Base-by-base conservation (phyloP, 2,888 invertebrate genomes). In the Trypoxylon attenuatum region DNA sequence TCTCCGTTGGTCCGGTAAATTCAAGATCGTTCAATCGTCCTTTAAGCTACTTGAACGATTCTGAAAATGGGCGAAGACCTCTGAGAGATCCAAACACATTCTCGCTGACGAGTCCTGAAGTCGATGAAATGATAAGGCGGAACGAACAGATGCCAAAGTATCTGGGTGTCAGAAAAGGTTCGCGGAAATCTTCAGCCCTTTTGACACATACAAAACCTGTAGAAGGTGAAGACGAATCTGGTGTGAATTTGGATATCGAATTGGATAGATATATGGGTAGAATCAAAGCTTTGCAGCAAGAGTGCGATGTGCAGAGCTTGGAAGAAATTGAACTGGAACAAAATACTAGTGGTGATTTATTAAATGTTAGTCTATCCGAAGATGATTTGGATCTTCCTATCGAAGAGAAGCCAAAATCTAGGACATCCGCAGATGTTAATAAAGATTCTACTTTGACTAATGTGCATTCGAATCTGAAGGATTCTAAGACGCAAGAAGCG, bases 331-430 rank as follows among this genome's bases (percentile, higher is more conserved):
- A 84, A 21, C 74, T 78, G 6, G 82, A 84, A 22, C 80, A 84
- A 60, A 84, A 85, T 23, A 85, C 84, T 2, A 86, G 82, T 41
- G 84, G 81, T 0, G 84, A 84, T 72, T 54, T 82, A 3, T 49
- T 84, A 25, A 85, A 85, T 55, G 79, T 81, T 13, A 79, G 80
- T 0, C 62, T 82, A 0, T 83, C 81, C 5, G 81, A 82, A 10
- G 83, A 85, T 23, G 79, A 70, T 0, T 2, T 58, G 10, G 73
- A 78, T 1, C 38, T 69, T 6, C 53, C 72, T 8, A 21, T 22
- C 0, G 79, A 74, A 5, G 73, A 76, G 1, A 73, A 61, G 46
- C 39, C 41, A 10, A 76, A 60, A n/a, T 58, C 63, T 21, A 46
- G 27, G 33, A 2, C 76, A 2, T 51, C 79, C 0, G 58, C 55